Evolutionary conservation across 2,113 vertebrate genomes (phyloP).

Genomic region (Sander vitreus): DNA sequence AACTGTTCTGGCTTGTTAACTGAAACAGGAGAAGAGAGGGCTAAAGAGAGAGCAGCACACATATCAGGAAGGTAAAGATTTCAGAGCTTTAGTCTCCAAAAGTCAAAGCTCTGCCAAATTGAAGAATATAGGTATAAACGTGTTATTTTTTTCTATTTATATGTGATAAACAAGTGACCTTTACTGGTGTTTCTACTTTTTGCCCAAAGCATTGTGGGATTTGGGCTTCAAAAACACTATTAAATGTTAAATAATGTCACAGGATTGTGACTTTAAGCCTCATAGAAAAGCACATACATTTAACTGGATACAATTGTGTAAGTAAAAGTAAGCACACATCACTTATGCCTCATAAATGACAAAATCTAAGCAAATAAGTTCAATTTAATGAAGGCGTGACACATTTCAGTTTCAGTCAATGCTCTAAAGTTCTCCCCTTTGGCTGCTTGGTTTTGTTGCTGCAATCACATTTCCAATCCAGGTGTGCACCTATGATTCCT

Average conservation of each 20-base stretch:
- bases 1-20: conserved; percentile 3
- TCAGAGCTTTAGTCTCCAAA: not conserved
- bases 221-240: not conserved
- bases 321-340: not conserved
- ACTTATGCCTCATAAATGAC: not conserved
- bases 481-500: conserved; percentile 30
- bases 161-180: not conserved
- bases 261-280: not conserved
- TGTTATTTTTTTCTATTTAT: not conserved
- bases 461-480: conserved; percentile 35
- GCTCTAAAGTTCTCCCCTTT: not conserved
- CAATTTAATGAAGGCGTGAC: not conserved
- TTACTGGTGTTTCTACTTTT: not conserved
- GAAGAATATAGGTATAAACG: not conserved
- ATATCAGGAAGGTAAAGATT: not conserved
- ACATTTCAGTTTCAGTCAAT: not conserved
- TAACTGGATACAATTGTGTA: not conserved
- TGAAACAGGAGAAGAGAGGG: conserved; percentile 30
- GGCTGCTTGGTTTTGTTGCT: not conserved
- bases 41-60: not conserved
- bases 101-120: not conserved
- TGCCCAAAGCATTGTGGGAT: not conserved
- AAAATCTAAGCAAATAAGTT: not conserved
- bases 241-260: not conserved
- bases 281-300: not conserved